Conservation (phyloP, 1,140 invertebrate species). For the Metopolophium dirhodum region DNA sequence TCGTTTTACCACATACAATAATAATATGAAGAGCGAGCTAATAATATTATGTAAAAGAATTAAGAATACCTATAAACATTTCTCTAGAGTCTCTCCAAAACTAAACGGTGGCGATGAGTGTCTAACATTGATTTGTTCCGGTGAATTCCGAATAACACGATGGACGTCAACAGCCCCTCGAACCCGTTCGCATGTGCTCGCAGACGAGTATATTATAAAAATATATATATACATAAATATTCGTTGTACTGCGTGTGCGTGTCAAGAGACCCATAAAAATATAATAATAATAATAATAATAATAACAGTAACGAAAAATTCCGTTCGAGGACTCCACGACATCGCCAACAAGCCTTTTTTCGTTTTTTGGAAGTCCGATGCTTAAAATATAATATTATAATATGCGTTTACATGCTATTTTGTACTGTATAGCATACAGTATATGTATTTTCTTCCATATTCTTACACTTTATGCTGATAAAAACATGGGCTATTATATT, state of each 20-base stretch:
- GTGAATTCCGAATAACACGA: neutral
- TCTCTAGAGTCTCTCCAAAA: slow-evolving; percentile 29
- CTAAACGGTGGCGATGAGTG: neutral
- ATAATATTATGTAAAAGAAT: neutral
- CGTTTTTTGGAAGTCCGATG: neutral
- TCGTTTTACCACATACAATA: neutral
- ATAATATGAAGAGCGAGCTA: neutral
- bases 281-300: slow-evolving; percentile 16
- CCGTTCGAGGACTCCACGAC: slow-evolving; percentile 8
- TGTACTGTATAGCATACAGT: neutral
- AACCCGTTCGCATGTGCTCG: slow-evolving; percentile 29
- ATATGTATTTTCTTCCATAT: too few species aligned
- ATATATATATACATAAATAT: neutral
- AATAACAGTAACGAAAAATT: slow-evolving; percentile 26
- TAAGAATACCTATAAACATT: neutral
- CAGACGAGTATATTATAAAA: slow-evolving; percentile 37
- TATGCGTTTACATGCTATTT: neutral
- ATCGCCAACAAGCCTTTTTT: slow-evolving; percentile 34
- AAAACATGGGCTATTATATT: too few species aligned
- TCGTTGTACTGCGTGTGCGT: slow-evolving; percentile 29
- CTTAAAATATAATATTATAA: neutral
- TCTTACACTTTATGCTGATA: too few species aligned
- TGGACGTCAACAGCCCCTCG: slow-evolving; percentile 44
- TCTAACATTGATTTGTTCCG: slow-evolving; percentile 18
- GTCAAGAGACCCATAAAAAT: slow-evolving; percentile 49